Evolutionary conservation across 2,113 vertebrate species (phyloP).

Genomic region (Eclectus roratus): DNA sequence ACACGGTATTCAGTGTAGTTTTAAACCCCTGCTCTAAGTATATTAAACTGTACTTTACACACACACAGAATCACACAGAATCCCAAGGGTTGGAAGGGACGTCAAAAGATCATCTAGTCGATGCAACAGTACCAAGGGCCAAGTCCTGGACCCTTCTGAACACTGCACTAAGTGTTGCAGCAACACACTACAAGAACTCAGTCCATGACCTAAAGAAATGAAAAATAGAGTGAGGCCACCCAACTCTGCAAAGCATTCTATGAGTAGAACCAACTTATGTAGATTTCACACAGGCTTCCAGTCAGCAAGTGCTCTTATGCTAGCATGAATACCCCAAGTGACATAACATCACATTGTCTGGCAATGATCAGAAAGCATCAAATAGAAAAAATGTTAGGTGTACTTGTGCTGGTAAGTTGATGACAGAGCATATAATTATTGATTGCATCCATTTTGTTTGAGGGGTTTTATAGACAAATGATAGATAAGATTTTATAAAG

Average conservation of each 20-base stretch:
- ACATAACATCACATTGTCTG: background rate
- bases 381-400: background rate
- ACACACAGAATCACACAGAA: no score
- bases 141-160: accelerated
- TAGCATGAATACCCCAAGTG: accelerated
- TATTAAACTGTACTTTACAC: background rate
- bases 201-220: background rate
- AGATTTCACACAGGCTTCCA: background rate
- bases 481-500: background rate
- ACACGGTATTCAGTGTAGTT: background rate
- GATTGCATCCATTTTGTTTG: background rate
- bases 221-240: background rate
- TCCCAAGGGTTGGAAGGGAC: no score
- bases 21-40: background rate
- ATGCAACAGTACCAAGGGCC: background rate
- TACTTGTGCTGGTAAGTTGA: background rate
- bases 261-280: background rate
- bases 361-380: background rate
- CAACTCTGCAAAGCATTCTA: background rate
- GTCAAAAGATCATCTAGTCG: no score
- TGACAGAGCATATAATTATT: background rate
- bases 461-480: background rate
- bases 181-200: background rate
- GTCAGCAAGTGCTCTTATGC: background rate
- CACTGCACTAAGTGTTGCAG: background rate